Evolutionary conservation across 2,113 vertebrate species (phyloP).

Genomic region (Petrocephalus zakoni): DNA sequence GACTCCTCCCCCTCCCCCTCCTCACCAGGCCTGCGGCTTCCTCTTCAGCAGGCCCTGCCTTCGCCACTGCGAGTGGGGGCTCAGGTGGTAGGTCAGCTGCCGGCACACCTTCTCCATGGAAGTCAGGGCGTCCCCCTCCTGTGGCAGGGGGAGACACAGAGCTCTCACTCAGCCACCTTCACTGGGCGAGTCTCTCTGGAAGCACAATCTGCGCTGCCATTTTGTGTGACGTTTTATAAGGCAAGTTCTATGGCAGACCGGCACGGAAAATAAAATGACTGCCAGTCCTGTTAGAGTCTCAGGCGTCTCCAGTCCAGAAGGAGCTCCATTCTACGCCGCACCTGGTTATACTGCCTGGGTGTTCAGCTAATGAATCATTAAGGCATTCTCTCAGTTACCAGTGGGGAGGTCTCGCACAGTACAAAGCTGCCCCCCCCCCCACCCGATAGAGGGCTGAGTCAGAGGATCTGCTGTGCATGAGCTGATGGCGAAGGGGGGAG

Average conservation of each 20-base stretch:
- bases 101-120: slow-evolving; percentile 95
- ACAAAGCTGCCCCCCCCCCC: background rate
- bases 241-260: background rate
- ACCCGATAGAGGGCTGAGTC: background rate
- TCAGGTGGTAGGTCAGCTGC: slow-evolving; percentile 96
- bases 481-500: background rate
- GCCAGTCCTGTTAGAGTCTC: background rate
- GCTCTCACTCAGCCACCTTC: background rate
- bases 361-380: background rate
- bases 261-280: background rate
- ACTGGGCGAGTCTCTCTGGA: background rate
- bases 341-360: background rate
- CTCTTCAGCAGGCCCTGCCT: slow-evolving; percentile 85
- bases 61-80: slow-evolving; percentile 92
- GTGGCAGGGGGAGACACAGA: slow-evolving; percentile 14
- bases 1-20: background rate
- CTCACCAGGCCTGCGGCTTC: slow-evolving; percentile 94
- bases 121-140: slow-evolving; percentile 86
- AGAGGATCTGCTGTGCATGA: background rate
- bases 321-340: background rate
- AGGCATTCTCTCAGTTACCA: background rate
- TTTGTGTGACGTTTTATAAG: background rate
- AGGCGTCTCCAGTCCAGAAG: background rate
- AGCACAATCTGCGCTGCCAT: background rate
- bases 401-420: background rate